A percentile compares a stretch with the other conserved stretches of the same genome.
Conservation (phyloP, 2,797 vertebrate species). For the Mionectes olivaceus region DNA sequence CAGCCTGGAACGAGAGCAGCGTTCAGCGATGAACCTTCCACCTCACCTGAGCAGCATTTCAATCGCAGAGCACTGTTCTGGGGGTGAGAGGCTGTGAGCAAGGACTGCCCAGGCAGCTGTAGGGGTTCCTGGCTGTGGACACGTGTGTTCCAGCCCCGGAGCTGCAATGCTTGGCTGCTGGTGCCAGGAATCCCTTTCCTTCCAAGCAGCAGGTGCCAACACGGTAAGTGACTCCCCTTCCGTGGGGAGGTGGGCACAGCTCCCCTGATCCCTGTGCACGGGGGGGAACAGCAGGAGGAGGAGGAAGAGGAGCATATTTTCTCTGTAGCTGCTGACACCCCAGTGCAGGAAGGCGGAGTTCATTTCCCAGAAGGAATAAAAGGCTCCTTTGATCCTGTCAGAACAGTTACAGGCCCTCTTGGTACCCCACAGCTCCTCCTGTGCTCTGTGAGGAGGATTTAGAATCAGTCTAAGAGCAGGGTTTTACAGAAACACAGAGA, state of each 20-base stretch:
- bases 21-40: rapidly evolving
- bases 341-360: rapidly evolving
- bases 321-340: rapidly evolving
- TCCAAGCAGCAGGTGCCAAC: too few species aligned
- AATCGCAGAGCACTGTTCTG: rapidly evolving
- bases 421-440: not conserved
- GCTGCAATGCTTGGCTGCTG: too few species aligned
- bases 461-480: not conserved
- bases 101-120: rapidly evolving
- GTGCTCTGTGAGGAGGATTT: not conserved
- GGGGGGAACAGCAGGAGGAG: rapidly evolving
- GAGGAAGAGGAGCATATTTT: rapidly evolving
- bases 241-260: rapidly evolving
- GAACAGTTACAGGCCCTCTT: not conserved
- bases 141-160: rapidly evolving
- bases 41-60: rapidly evolving
- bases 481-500: not conserved
- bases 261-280: rapidly evolving
- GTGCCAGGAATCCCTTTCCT: rapidly evolving
- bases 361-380: not conserved
- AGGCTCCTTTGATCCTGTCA: not conserved
- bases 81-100: too few species aligned
- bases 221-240: rapidly evolving
- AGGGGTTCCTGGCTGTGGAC: rapidly evolving
- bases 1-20: not conserved